Base-by-base conservation (phyloP, 2,888 invertebrate genomes). In the Desoria tigrina region DNA sequence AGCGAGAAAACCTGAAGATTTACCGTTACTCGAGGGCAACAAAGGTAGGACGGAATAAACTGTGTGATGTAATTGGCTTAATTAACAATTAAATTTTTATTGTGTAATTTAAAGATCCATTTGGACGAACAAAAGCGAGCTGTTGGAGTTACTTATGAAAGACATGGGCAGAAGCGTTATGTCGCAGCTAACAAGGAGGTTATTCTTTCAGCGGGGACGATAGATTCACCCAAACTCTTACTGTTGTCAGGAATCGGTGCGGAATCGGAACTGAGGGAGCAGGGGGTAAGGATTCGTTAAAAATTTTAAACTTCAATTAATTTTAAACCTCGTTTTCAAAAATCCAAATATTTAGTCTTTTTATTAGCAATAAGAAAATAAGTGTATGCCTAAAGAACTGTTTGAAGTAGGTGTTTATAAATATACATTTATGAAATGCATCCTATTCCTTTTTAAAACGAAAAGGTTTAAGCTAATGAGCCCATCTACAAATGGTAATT, bases 71-170 rank as follows among this genome's bases (percentile, higher is more conserved):
- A n/a, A 6, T 11, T 42, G n/a, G 42, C 7, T 42, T 7, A 23
- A 16, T 42, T 14, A 18, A 23, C 23, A 16, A n/a, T n/a, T n/a
- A n/a, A n/a, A n/a, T n/a, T n/a, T n/a, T n/a, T n/a, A n/a, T n/a
- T n/a, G n/a, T n/a, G n/a, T n/a, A n/a, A n/a, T n/a, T n/a, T n/a
- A n/a, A 14, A 58, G 58, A 18, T 60, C 11, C 45, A 60, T 23
- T 54, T 61, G 2, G 53, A 61, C 26, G 45, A 16, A 6, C 18
- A n/a, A 14, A 39, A 51, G 11, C 26, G 60, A 16, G 70, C 70
- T 16, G 18, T 54, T 45, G 70, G 70, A 63, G 67, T 70, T 4
- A 59, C 59, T 21, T 70, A 70, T 42, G 58, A 55, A n/a, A 42
- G 67, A n/a, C 65, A 70, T 37, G 65, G 65, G 23, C 11, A 39